Evolutionary conservation across 1,140 invertebrate genomes (phyloP).

Genomic region (Hestina assimilis): DNA sequence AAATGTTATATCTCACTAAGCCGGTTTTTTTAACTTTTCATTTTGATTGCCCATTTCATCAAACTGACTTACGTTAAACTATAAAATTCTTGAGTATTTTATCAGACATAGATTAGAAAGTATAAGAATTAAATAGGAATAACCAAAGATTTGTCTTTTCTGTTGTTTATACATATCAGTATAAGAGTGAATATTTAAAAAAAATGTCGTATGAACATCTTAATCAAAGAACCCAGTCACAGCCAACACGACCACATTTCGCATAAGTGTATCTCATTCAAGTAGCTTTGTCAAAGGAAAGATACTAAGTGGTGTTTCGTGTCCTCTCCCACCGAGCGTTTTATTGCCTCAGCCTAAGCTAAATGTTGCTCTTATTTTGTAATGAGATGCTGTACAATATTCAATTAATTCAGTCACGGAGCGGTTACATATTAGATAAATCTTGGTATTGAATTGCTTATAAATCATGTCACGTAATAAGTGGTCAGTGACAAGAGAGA

Average conservation of each 20-base stretch:
- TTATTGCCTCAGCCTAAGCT: slow-evolving; percentile 41
- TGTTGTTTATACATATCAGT: too few relatives aligned
- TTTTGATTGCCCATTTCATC: too few relatives aligned
- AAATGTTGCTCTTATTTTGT: slow-evolving; percentile 51
- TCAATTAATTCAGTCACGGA: slow-evolving; percentile 33
- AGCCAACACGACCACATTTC: slow-evolving; percentile 17
- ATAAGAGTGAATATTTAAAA: background rate
- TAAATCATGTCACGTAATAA: slow-evolving; percentile 30
- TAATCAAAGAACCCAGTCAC: background rate
- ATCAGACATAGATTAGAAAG: too few relatives aligned
- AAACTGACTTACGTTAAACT: too few relatives aligned
- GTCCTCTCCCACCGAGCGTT: slow-evolving; percentile 47
- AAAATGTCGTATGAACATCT: background rate
- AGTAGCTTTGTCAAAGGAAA: slow-evolving; percentile 42
- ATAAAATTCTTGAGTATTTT: too few relatives aligned
- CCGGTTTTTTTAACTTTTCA: too few relatives aligned
- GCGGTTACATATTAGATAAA: slow-evolving; percentile 25
- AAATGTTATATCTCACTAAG: too few relatives aligned
- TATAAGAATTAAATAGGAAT: too few relatives aligned
- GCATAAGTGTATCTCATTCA: slow-evolving; percentile 37
- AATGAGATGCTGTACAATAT: slow-evolving; percentile 38
- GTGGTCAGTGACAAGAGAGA: background rate
- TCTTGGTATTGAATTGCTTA: slow-evolving; percentile 19
- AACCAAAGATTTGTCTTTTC: too few relatives aligned
- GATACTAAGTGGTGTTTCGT: slow-evolving; percentile 59